Conservation (phyloP, 2,888 invertebrate species). For the Drosophila atroscutellata region DNA sequence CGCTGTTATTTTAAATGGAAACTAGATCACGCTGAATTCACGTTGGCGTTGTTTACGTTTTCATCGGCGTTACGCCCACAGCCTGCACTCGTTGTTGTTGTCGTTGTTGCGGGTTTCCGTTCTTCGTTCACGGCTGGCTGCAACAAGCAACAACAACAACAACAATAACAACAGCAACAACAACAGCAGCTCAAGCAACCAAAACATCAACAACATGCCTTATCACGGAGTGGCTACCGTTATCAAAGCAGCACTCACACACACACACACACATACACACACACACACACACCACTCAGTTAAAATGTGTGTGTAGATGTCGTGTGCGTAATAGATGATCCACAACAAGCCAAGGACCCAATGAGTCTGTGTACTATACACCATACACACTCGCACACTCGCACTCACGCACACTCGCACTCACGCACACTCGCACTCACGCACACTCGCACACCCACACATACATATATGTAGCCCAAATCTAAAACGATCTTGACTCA, state of each 20-base stretch:
- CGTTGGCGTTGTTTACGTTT: constrained; percentile 76
- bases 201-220: constrained; percentile 72
- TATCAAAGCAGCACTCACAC: constrained; percentile 52
- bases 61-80: constrained; percentile 60
- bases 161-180: constrained; percentile 18
- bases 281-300: no score
- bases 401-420: neutral
- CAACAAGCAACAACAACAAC: constrained; percentile 42
- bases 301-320: constrained; percentile 4
- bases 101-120: constrained; percentile 25
- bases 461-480: constrained; percentile 10
- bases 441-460: neutral
- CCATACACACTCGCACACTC: neutral
- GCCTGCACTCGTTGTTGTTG: constrained; percentile 38
- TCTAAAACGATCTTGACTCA: constrained; percentile 17
- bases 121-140: constrained; percentile 65
- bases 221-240: constrained; percentile 51
- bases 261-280: constrained; percentile 1
- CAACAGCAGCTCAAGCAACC: constrained; percentile 56
- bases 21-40: constrained; percentile 81
- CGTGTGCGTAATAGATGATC: constrained; percentile 42
- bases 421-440: neutral
- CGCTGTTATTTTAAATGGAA: constrained; percentile 77
- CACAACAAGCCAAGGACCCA: constrained; percentile 61
- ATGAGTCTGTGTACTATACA: constrained; percentile 23